Evolutionary conservation across 2,113 vertebrate species (phyloP).

Genomic region (Vireo altiloquus): DNA sequence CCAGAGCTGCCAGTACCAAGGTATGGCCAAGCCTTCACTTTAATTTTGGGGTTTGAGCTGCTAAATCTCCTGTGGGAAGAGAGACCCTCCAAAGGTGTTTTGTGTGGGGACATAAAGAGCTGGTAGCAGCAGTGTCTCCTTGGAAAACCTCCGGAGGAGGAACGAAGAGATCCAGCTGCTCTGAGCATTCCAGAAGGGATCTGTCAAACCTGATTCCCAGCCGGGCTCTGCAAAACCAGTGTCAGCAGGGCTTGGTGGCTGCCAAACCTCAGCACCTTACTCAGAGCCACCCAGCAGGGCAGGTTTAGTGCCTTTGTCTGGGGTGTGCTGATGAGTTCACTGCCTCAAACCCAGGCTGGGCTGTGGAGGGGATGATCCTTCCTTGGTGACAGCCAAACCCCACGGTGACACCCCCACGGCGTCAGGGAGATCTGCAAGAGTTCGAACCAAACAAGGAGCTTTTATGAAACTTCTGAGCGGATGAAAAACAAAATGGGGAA

Average conservation of each 20-base stretch:
- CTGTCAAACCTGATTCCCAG: background rate
- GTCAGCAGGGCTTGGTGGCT: background rate
- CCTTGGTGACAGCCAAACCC: background rate
- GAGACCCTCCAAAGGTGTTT: background rate
- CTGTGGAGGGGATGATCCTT: background rate
- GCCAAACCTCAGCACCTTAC: background rate
- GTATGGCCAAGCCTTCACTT: background rate
- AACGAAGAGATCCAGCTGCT: background rate
- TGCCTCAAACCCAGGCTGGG: background rate
- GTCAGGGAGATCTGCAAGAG: background rate
- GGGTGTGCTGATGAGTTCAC: background rate
- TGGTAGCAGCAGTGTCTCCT: fast-evolving
- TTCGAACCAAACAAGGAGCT: background rate
- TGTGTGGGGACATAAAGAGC: fast-evolving
- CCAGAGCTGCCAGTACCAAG: background rate
- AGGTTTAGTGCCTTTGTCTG: background rate
- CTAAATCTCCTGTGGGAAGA: background rate
- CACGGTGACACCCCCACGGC: fast-evolving
- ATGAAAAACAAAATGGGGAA: background rate
- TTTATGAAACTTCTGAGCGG: background rate
- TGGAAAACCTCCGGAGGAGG: background rate
- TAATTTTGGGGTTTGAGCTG: background rate
- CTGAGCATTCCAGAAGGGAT: fast-evolving
- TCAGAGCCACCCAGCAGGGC: background rate
- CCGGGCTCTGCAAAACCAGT: background rate